Evolutionary conservation across 2,797 vertebrate species (phyloP).

Genomic region (Onychomys torridus): DNA sequence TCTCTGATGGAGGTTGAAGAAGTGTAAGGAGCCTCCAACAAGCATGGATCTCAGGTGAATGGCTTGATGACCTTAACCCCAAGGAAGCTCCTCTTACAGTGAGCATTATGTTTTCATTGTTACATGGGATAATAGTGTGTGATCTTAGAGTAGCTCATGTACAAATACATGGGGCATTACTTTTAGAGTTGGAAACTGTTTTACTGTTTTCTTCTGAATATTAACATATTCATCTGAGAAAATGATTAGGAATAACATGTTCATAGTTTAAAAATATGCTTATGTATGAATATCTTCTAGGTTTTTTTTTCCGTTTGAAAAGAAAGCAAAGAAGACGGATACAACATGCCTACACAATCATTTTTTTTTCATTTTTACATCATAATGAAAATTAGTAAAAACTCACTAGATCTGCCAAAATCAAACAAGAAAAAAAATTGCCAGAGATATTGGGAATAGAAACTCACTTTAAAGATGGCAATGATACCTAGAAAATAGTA

Average conservation of each 20-base stretch:
- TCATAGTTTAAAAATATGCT: neutral
- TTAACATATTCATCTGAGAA: neutral
- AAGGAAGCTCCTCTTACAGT: neutral
- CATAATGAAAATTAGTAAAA: neutral
- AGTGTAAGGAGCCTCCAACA: neutral
- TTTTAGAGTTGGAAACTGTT: neutral
- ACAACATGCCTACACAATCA: neutral
- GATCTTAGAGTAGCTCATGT: too few species aligned
- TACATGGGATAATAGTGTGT: rapidly evolving
- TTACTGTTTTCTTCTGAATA: neutral
- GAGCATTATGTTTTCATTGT: neutral
- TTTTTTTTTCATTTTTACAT: neutral
- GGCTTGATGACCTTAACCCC: too few species aligned
- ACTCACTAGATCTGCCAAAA: neutral
- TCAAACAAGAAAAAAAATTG: neutral
- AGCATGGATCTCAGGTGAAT: too few species aligned
- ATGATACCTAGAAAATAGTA: neutral
- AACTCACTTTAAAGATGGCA: neutral
- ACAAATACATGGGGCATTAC: rapidly evolving
- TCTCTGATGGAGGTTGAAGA: too few species aligned
- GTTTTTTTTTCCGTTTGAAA: neutral
- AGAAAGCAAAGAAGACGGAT: neutral
- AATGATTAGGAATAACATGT: neutral
- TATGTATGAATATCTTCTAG: neutral
- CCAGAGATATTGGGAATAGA: neutral